Conservation (phyloP, 2,113 vertebrate species). For the Acrocephalus arundinaceus region DNA sequence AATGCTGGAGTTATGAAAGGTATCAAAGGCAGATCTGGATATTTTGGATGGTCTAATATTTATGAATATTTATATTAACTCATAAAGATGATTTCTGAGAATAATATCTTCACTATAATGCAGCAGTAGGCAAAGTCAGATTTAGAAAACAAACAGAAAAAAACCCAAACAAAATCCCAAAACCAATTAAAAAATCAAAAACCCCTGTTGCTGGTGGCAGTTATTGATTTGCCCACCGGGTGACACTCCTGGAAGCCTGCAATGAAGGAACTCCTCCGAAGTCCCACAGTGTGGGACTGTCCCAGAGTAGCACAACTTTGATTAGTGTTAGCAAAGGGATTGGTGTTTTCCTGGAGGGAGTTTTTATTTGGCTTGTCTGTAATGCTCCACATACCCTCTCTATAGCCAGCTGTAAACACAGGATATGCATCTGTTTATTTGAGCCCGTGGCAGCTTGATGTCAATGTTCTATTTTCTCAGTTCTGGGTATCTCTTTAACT, state of each 20-base stretch:
- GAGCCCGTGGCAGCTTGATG: not conserved
- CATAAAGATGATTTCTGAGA: not conserved
- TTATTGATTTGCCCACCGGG: not conserved
- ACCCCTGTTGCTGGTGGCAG: not conserved
- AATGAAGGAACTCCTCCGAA: not conserved
- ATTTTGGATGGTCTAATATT: not conserved
- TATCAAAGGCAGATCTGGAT: not conserved
- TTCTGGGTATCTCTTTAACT: not conserved
- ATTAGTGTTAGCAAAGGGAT: not conserved
- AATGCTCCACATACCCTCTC: not conserved
- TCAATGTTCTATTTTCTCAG: not conserved
- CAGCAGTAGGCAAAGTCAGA: not conserved
- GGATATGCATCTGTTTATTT: not conserved
- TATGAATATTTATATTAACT: not conserved
- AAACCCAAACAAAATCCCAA: not conserved
- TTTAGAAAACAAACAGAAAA: not conserved
- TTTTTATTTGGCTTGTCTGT: not conserved
- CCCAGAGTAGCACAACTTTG: accelerated
- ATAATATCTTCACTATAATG: not conserved
- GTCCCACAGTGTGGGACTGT: not conserved
- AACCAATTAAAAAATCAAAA: not conserved
- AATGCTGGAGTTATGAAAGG: not conserved
- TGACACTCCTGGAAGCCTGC: not conserved
- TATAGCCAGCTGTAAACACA: not conserved
- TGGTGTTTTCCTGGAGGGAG: not conserved